phyloP scores from a whole-genome alignment of 2,113 vertebrate species.

The Carassius auratus region DNA sequence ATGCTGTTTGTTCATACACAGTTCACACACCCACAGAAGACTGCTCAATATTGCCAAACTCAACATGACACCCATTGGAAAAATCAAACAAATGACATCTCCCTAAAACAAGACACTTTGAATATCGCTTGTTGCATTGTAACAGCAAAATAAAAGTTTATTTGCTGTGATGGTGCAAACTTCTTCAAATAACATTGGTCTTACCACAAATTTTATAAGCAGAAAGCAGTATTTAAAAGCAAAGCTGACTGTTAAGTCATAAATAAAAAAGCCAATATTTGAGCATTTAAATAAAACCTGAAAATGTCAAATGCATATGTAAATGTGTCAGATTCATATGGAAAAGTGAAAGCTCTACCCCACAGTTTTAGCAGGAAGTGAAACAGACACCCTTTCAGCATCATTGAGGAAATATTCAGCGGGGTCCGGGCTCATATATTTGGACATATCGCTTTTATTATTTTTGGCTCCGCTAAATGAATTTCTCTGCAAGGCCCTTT shows the following conservation, averaged over 20 bases:
- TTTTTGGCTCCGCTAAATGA: slow-evolving; percentile 69
- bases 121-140: neutral
- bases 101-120: neutral
- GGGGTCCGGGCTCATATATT: slow-evolving; percentile 67
- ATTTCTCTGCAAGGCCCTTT: slow-evolving; percentile 71
- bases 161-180: neutral
- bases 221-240: neutral
- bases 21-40: slow-evolving; percentile 20
- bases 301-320: neutral
- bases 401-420: slow-evolving; percentile 76
- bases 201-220: neutral
- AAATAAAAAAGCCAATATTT: neutral
- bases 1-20: neutral
- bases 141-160: neutral
- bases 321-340: neutral
- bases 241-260: neutral
- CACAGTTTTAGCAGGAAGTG: slow-evolving; percentile 67
- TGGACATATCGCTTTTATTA: slow-evolving; percentile 75
- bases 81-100: neutral
- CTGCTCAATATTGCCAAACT: neutral
- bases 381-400: slow-evolving; percentile 69
- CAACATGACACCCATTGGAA: neutral
- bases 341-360: slow-evolving; percentile 8
- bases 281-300: neutral
- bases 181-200: neutral